Conservation (phyloP, 2,888 invertebrate species). For the Acanthosepion esculentum region DNA sequence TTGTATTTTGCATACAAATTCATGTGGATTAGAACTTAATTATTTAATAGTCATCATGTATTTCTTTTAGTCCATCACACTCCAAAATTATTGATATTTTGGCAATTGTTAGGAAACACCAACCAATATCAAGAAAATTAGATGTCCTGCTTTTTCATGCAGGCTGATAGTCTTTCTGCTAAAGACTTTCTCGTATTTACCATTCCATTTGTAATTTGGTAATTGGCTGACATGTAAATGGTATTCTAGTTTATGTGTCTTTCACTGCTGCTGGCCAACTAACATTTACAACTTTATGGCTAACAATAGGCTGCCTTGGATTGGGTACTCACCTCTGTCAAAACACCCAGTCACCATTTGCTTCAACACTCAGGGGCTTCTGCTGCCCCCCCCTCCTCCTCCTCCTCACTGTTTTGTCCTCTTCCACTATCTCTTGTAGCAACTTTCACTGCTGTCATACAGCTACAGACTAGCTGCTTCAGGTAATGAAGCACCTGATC, state of each 20-base stretch:
- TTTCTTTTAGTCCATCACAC: too few relatives aligned
- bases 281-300: neutral
- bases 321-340: neutral
- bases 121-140: too few relatives aligned
- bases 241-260: neutral
- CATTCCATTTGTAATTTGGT: neutral
- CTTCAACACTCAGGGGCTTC: neutral
- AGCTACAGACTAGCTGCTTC: neutral
- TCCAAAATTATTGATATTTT: too few relatives aligned
- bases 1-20: too few relatives aligned
- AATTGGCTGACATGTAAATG: neutral
- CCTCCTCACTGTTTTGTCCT: neutral
- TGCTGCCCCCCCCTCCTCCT: neutral
- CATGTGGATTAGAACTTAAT: too few relatives aligned
- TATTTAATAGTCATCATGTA: too few relatives aligned
- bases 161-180: neutral
- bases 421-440: neutral
- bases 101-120: too few relatives aligned
- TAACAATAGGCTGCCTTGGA: neutral
- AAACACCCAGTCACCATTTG: constrained; percentile 11
- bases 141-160: neutral
- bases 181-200: neutral
- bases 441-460: neutral
- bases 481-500: neutral
- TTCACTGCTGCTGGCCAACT: neutral